Evolutionary conservation across 2,888 invertebrate genomes (phyloP), one percentile per base, ranked within the genome.

Genomic region (Smittia sp.): DNA sequence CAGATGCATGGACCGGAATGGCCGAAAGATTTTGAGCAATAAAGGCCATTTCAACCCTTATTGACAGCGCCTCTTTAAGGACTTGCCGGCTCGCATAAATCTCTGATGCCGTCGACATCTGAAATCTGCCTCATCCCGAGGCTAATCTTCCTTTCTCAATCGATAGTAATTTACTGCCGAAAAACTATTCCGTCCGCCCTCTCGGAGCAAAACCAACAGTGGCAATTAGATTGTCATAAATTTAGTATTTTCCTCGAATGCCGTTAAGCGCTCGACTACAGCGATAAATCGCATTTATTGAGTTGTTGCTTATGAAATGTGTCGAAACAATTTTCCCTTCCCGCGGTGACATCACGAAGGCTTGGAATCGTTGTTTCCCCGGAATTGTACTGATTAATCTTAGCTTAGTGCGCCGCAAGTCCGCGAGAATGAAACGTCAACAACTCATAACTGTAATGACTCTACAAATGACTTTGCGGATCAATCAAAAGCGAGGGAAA

Each of bases 21-120:
- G 69, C 46, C 69, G 52, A 69, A 11, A 25, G 38, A 62, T 24
- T 67, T 20, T 54, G n/a, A n/a, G n/a, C n/a, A 52, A 54, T 54
- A 69, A 69, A 52, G 69, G 24, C 54, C 52, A 69, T 69, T 69
- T 69, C 69, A 69, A 69, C 69, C 69, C 69, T 69, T 69, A 69
- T 52, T 69, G 69, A 69, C 69, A 69, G 52, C 69, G 3, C 41
- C 41, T 41, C 67, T 67, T 67, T 18, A 67, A 67, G 41, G 22
- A 39, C 41, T 58, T 63, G 11, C 38, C 13, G 18, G 20, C 39
- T 66, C 27, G 13, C 6, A 67, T 39, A 67, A 67, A 39, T 67
- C 39, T 67, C 15, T 66, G n/a, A 3, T 32, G 1, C 15, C 63
- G 1, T 66, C 39, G 65, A 65, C 65, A 65, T 4, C 6, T 65